Conservation (phyloP, 2,797 vertebrate genomes). For the Phalanger gymnotis region DNA sequence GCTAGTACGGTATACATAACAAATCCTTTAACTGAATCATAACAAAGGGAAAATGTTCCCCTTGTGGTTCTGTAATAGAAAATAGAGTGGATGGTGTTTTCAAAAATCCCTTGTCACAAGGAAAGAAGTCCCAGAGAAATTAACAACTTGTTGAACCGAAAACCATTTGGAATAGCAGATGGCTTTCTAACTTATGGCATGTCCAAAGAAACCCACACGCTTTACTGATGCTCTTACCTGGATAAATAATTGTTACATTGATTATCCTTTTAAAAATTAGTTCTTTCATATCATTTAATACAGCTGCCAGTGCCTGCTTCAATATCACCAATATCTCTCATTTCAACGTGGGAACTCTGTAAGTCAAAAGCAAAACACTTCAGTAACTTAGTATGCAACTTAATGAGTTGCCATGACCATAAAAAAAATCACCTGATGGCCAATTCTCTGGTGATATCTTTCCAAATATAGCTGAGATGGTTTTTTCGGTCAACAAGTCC, state of each 20-base stretch:
- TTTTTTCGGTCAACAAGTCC: background rate
- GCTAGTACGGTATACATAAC: background rate
- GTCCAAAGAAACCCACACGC: background rate
- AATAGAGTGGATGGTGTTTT: background rate
- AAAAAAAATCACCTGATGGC: background rate
- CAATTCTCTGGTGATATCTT: background rate
- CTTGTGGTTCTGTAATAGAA: background rate
- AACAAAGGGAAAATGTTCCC: background rate
- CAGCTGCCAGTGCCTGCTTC: background rate
- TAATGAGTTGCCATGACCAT: background rate
- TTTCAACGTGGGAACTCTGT: background rate
- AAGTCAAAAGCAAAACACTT: background rate
- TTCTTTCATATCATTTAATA: conserved; percentile 2
- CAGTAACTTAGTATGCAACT: background rate
- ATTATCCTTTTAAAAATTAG: conserved; percentile 1
- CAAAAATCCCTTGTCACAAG: background rate
- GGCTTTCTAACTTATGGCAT: background rate
- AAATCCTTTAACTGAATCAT: background rate
- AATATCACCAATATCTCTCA: background rate
- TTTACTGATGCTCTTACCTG: conserved; percentile 33
- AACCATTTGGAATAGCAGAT: background rate
- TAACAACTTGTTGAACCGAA: background rate
- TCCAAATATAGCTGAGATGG: background rate
- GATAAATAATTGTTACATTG: conserved; percentile 7
- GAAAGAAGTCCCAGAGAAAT: background rate